Evolutionary conservation across 2,888 invertebrate species (phyloP), one percentile per base, ranked within the genome.

Genomic region (Terebella lapidaria): DNA sequence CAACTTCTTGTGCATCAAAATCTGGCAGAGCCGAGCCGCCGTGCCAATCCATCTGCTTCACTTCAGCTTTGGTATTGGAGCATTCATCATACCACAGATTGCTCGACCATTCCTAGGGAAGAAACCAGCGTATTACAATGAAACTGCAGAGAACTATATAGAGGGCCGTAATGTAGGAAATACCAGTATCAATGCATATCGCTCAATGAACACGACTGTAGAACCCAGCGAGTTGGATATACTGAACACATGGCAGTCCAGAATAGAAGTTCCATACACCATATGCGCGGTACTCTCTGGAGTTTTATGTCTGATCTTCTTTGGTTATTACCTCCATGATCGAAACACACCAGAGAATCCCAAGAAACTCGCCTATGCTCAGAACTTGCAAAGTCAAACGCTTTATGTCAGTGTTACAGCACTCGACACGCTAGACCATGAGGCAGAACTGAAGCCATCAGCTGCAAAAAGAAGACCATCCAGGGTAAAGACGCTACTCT

Each of bases 41-140:
- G 66, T 67, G 2, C 73, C 74, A 2, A 52, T 73, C 18, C 69
- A 73, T 56, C 60, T 67, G 4, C 63, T 73, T 3, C 72, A 74
- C 52, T 69, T 71, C 27, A 73, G 73, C 5, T 74, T 70, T 55
- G 72, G 72, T 0, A 60, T 74, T n/a, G 74, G 74, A 1, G 71
- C 72, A 18, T 66, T 72, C 5, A 66, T 73, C 28, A 68, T 67
- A 15, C 72, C 71, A 24, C 65, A 69, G 30, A 62, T 73, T 15
- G 71, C 70, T 0, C 66, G 66, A 42, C 71, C 73, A 1, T 73
- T 72, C 54, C 62, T 73, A n/a, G n/a, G n/a, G n/a, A n/a, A n/a
- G n/a, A n/a, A n/a, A n/a, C n/a, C n/a, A n/a, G n/a, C n/a, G n/a
- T n/a, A n/a, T n/a, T n/a, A n/a, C n/a, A n/a, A n/a, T n/a, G n/a